Evolutionary conservation across 2,797 vertebrate genomes (phyloP), one percentile per base, ranked within the genome.

Genomic region (Percopsis omiscomaycus): DNA sequence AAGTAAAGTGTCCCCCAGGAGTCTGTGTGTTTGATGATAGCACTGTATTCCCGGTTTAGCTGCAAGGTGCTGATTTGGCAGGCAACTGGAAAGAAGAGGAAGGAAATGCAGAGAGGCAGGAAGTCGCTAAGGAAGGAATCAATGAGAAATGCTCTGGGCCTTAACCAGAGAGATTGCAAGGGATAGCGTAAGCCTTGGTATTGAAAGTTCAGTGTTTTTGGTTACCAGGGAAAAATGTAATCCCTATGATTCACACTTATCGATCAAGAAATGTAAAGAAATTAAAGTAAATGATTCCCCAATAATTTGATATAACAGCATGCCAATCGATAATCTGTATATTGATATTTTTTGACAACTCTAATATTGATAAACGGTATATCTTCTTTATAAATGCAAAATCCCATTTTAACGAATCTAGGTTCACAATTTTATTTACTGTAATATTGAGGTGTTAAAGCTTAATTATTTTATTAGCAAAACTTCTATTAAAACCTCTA

Each of bases 1-100:
- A 81, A 83, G 84, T 71, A 75, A 79, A 82, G 76, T 69, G 82
- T 84, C 86, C 83, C 61, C 75, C 85, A 71, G 79, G 73, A 84
- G 79, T 86, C 82, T 85, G 90, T 79, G 83, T 89, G 92, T 91
- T 92, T 92, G 91, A 91, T 89, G 90, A 92, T 90, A 89, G 88
- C 67, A 28, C 42, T 64, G 14, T 71, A 71, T 86, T 87, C 61
- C 64, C 52, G 66, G 66, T 51, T 29, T 60, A 71, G 84, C 86
- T 78, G 72, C 60, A 75, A 55, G 83, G 80, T 83, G 75, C 74
- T 79, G 84, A 82, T 88, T 86, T 84, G 80, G 64, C 69, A 60
- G 69, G 71, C 50, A 14, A 47, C 76, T 75, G 68, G 66, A 66
- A 71, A 72, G 71, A 68, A 61, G 67, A 66, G 65, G 74, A 74